phyloP scores from a whole-genome alignment of 2,113 vertebrate genomes.

The Typhlomys cinereus region DNA sequence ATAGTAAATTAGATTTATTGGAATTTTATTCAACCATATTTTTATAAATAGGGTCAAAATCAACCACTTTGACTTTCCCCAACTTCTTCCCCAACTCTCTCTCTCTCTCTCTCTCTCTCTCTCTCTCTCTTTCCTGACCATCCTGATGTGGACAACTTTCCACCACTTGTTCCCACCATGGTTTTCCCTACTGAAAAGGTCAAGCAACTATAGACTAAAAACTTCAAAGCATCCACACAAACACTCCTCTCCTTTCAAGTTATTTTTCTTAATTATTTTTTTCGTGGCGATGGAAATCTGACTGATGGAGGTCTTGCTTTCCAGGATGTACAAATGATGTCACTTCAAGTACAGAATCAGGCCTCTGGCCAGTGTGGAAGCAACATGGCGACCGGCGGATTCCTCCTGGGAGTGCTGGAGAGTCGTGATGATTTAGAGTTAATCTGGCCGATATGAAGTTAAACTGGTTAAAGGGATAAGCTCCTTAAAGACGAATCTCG shows the following conservation, averaged over 20 bases:
- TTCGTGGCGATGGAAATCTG: not conserved
- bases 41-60: no score
- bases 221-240: not conserved
- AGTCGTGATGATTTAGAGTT: constrained; percentile 9
- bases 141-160: not conserved
- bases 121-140: not conserved
- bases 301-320: not conserved
- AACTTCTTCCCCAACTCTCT: no score
- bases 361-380: not conserved
- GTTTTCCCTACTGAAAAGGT: not conserved
- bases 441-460: constrained; percentile 25
- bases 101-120: no score
- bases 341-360: not conserved
- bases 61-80: no score
- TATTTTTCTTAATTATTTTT: not conserved
- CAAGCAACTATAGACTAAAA: not conserved
- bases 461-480: constrained; percentile 49
- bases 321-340: not conserved
- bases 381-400: not conserved
- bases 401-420: not conserved
- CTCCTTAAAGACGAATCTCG: constrained; percentile 22
- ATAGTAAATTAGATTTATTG: no score
- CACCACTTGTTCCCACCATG: not conserved
- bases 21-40: no score
- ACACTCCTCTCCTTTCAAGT: not conserved